Conservation (phyloP, 2,888 invertebrate species). For the Ennomos erosarius region DNA sequence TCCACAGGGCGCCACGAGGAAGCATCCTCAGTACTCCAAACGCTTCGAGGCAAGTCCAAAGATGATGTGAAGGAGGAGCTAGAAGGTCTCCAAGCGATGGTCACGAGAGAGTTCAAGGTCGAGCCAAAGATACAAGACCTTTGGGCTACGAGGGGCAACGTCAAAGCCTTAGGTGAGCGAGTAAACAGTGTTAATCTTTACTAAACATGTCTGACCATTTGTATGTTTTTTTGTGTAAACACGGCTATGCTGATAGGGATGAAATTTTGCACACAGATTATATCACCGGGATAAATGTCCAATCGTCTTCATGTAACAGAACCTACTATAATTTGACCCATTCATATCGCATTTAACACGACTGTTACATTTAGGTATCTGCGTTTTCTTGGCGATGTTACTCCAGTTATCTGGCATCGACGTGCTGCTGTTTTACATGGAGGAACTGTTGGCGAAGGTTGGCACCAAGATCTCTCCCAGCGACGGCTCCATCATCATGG, state of each 20-base stretch:
- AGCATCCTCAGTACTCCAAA: slow-evolving; percentile 87
- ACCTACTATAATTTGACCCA: no score
- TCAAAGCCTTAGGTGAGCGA: slow-evolving; percentile 87
- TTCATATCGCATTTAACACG: no score
- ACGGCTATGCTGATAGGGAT: no score
- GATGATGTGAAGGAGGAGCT: slow-evolving; percentile 87
- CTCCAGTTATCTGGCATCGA: slow-evolving; percentile 94
- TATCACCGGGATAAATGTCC: no score
- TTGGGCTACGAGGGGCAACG: slow-evolving; percentile 87
- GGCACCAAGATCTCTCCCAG: slow-evolving; percentile 87
- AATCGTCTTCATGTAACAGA: no score
- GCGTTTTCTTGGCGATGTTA: slow-evolving; percentile 89
- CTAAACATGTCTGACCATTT: no score
- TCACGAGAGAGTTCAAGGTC: slow-evolving; percentile 69
- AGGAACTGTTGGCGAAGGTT: slow-evolving; percentile 88
- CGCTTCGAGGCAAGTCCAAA: slow-evolving; percentile 86
- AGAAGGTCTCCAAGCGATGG: slow-evolving; percentile 67
- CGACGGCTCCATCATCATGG: slow-evolving; percentile 90
- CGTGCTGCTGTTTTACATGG: slow-evolving; percentile 91
- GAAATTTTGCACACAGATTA: no score
- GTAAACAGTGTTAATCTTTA: neutral
- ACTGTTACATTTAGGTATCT: slow-evolving; percentile 74
- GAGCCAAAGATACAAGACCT: slow-evolving; percentile 83
- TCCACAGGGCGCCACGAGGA: slow-evolving; percentile 74
- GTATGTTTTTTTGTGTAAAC: no score